Evolutionary conservation across 2,888 invertebrate genomes (phyloP), one percentile per base, ranked within the genome.

Genomic region (Digitonthophagus gazella): DNA sequence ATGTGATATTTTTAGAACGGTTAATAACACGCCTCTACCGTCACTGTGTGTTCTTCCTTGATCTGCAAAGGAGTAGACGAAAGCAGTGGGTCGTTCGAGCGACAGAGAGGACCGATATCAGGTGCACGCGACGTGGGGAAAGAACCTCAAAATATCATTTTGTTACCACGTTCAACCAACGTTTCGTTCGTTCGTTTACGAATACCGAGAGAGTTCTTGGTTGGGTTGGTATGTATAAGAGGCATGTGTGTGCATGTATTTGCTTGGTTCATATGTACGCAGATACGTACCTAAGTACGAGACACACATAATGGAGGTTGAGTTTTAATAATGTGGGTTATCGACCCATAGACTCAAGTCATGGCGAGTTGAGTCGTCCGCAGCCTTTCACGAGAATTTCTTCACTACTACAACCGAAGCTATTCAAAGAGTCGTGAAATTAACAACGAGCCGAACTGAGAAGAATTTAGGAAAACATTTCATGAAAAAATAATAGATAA

Each of bases 291-390:
- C 66, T 44, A 67, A 67, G 58, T 68, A 70, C 73, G 74, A 73
- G 78, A 78, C 78, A 79, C 76, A 77, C 79, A 81, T 78, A 80
- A 79, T 79, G 79, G 78, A 81, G 80, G 79, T 44, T 44, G 28
- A 44, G 28, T 61, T 61, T 80, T 82, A 81, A 82, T 82, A 82
- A 82, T 82, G 81, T 82, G 78, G 82, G 82, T 82, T 82, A 82
- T 82, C 82, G 82, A 82, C 82, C 82, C 81, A 75, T 75, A 73
- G 65, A 66, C 68, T 63, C 61, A 64, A 18, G 28, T 44, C 11
- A 44, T 54, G 65, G 28, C 64, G 65, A 28, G 65, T 65, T 65
- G 56, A 20, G 18, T 19, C 19, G 15, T 20, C 61, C n/a, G n/a
- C 18, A 14, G 58, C 58, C 18, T 19, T 61, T 18, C 61, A 19